Percentiles rank a stretch among this genome's conserved stretches.
phyloP scores from a whole-genome alignment of 2,888 invertebrate species.

The Muscina levida region DNA sequence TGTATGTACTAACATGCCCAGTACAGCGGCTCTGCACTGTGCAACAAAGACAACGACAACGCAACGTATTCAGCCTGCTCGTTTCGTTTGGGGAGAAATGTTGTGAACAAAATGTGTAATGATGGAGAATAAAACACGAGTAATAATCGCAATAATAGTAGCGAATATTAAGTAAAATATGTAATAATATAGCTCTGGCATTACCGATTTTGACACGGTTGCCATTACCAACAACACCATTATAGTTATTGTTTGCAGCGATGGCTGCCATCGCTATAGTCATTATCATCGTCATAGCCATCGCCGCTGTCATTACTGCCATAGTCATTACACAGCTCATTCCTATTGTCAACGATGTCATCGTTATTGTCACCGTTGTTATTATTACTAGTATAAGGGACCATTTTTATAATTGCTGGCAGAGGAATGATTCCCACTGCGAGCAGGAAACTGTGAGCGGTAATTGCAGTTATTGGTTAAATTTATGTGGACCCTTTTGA shows the following conservation, averaged over 20 bases:
- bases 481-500: background rate
- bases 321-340: background rate
- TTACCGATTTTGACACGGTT: too few species aligned
- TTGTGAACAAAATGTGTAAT: slow-evolving; percentile 9
- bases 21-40: too few species aligned
- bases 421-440: background rate
- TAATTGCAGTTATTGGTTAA: background rate
- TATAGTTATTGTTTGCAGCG: background rate
- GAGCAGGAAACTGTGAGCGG: background rate
- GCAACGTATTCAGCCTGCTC: too few species aligned
- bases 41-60: too few species aligned
- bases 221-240: background rate
- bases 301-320: background rate
- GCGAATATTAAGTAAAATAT: slow-evolving; percentile 13
- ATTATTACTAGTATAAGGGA: background rate
- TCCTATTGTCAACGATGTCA: background rate
- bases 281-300: background rate
- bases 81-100: background rate
- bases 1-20: background rate
- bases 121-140: slow-evolving; percentile 22
- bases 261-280: background rate
- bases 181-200: slow-evolving; percentile 12
- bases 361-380: slow-evolving; percentile 19
- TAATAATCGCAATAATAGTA: slow-evolving; percentile 1
- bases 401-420: slow-evolving; percentile 13